Base-by-base conservation (phyloP, 64 coral and sea anemone species). In the Astreopora myriophthalma region DNA sequence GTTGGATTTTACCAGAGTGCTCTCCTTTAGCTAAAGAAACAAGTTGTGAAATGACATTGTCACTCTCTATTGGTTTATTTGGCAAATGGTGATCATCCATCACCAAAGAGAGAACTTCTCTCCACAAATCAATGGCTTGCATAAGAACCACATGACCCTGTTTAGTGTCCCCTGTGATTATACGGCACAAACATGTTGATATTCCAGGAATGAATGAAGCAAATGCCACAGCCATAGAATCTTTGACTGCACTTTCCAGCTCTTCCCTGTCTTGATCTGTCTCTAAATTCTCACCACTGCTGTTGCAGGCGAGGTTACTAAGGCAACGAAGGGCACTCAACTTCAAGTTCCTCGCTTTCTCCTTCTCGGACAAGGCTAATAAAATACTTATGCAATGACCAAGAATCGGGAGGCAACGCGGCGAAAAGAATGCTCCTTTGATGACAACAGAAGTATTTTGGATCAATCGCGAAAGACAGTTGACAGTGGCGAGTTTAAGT, bases 161-260 rank as follows among this genome's bases (percentile, higher is more conserved):
- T 22, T 69, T 39, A 12, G 88, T 77, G 28, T 98, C 92, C 8
- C 67, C 69, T 22, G 87, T 66, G 33, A 94, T 72, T 52, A 98
- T 34, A 75, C 95, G 85, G 27, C 92, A 81, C 2, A 98, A 48
- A 85, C 76, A 46, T 68, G 87, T 85, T 68, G 96, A 94, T 46
- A 98, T 98, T 44, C 96, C 96, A 44, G 96, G 96, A 49, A 94
- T 28, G 76, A 98, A 98, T 20, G 96, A 98, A 33, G 92, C 92
- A 87, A 98, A 94, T 16, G 75, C 46, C 66, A 85, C 27, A 9
- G 96, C 79, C 30, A 71, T 34, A 46, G 92, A 81, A 80, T 70
- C 80, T 32, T 85, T 89, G 48, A 94, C 31, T 74, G 95, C 92
- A 65, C 68, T 65, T 34, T 90, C 71, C 20, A 80, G 34, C 20